A percentile compares a stretch with the other conserved stretches of the same genome.
Evolutionary conservation across 2,888 invertebrate genomes (phyloP).

Genomic region (Nephrotoma appendiculata): DNA sequence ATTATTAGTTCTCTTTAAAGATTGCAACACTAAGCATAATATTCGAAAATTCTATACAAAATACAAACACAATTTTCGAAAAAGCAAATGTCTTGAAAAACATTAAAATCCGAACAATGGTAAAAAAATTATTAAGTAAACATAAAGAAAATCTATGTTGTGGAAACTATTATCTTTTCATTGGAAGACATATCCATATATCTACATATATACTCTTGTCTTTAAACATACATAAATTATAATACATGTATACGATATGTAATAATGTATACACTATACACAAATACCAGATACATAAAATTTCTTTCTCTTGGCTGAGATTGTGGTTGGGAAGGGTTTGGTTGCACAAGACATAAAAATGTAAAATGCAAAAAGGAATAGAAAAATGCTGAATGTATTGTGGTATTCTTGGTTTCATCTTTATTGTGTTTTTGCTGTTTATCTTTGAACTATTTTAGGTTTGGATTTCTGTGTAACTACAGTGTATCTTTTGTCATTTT

Average conservation of each 20-base stretch:
- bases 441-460: background rate
- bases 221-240: background rate
- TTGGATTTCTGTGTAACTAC: background rate
- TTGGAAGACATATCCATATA: background rate
- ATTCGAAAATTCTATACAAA: too few species aligned
- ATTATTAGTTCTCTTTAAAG: too few species aligned
- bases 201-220: background rate
- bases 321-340: background rate
- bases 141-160: background rate
- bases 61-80: background rate
- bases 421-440: background rate
- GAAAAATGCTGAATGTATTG: background rate
- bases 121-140: background rate
- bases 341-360: background rate
- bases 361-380: background rate
- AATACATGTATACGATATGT: background rate
- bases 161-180: background rate
- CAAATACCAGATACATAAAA: background rate
- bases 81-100: background rate
- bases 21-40: too few species aligned
- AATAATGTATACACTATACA: background rate
- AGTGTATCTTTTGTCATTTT: background rate
- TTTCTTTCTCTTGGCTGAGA: background rate
- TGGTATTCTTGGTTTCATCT: background rate
- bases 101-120: background rate